phyloP scores from a whole-genome alignment of 2,888 invertebrate species.

The Gortyna flavago region DNA sequence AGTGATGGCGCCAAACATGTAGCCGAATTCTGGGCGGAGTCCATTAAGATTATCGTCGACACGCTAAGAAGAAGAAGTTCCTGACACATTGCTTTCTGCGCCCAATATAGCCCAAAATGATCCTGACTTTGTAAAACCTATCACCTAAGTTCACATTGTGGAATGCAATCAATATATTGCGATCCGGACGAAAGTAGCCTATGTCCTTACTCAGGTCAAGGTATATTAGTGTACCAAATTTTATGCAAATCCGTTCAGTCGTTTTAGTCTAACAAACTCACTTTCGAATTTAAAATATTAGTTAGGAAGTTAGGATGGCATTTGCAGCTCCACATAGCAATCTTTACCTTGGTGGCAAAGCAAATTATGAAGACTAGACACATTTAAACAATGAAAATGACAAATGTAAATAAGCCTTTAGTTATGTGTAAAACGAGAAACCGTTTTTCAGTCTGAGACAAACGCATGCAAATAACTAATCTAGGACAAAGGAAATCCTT shows the following conservation, averaged over 20 bases:
- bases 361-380: neutral
- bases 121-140: neutral
- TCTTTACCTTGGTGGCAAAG: no score
- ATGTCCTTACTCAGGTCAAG: neutral
- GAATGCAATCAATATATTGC: neutral
- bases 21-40: no score
- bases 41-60: no score
- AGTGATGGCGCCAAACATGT: no score
- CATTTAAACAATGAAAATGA: neutral
- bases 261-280: neutral
- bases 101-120: neutral
- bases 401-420: conserved; percentile 19
- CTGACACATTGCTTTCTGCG: neutral
- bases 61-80: neutral
- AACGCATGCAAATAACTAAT: conserved; percentile 43
- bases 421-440: conserved; percentile 32
- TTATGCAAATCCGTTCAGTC: neutral
- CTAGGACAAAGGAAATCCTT: conserved; percentile 42
- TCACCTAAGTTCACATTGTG: neutral
- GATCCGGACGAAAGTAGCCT: neutral
- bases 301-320: no score
- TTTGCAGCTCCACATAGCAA: neutral
- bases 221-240: no score
- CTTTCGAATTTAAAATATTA: neutral
- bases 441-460: conserved; percentile 24